Evolutionary conservation across 2,888 invertebrate species (phyloP), one percentile per base, ranked within the genome.

Genomic region (Neocrepidodera transversa): DNA sequence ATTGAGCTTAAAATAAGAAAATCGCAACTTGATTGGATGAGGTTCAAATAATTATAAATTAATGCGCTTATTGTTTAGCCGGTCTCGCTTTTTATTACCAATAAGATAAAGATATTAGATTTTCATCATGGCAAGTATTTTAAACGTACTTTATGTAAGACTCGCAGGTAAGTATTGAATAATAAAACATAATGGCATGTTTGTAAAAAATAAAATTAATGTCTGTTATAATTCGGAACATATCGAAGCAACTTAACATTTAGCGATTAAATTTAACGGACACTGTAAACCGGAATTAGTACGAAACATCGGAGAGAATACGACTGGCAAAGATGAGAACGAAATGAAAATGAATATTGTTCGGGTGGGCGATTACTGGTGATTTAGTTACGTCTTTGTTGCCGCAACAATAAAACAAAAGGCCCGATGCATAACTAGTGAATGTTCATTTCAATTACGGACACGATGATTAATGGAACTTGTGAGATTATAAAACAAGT

Each of bases 401-500:
- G 28, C 38, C 40, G 28, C 28, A 26, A 40, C 50, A 51, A 51
- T 51, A 51, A 51, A 40, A 51, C 50, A 51, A 51, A 51, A 40
- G 50, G 38, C 17, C 20, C 50, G n/a, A 50, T 40, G 14, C 50
- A 50, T 38, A 38, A 20, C 16, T 38, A 16, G n/a, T 10, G 20
- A 51, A 51, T 51, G 40, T 51, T 51, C 38, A n/a, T 51, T 51
- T 51, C 50, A 51, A 51, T 51, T 51, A 51, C 36, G 11, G 38
- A 51, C 28, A 23, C 14, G 16, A 51, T 40, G 50, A 51, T 40
- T 51, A 51, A 51, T 51, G 8, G 36, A 48, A 11, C 18, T 10
- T 5, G n/a, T n/a, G 13, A 32, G 32, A 32, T 32, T 32, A 32
- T 32, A 6, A 6, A 32, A 32, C 32, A 4, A 13, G 32, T 8